phyloP scores from a whole-genome alignment of 2,113 vertebrate genomes.

The Benitochromis conjunctus region DNA sequence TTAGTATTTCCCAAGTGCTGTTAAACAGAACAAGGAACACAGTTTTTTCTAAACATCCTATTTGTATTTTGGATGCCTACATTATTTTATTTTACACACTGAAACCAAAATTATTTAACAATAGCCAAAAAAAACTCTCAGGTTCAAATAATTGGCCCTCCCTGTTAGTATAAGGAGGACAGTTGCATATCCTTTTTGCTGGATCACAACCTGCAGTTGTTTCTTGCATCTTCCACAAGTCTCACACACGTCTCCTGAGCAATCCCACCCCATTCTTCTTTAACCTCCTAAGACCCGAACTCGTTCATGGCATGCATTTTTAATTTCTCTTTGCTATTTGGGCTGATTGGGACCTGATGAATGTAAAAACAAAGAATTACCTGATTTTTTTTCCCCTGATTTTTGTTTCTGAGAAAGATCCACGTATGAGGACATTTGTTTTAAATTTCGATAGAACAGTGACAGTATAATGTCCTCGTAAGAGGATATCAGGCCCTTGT shows the following conservation, averaged over 20 bases:
- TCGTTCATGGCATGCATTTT: too few species aligned
- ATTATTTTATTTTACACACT: neutral
- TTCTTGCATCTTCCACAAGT: neutral
- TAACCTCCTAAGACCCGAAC: too few species aligned
- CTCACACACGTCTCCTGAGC: neutral
- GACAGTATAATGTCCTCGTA: too few species aligned
- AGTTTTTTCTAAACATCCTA: neutral
- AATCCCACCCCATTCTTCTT: neutral
- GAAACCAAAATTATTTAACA: neutral
- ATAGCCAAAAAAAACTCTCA: neutral
- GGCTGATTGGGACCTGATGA: too few species aligned
- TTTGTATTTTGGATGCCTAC: neutral
- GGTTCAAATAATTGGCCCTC: neutral
- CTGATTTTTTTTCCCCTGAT: too few species aligned
- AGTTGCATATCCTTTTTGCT: neutral
- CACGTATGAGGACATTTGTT: too few species aligned
- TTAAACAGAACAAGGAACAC: neutral
- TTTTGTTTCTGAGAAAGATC: too few species aligned
- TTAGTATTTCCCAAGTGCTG: neutral
- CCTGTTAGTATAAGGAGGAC: neutral
- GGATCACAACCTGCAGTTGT: neutral
- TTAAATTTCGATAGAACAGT: too few species aligned
- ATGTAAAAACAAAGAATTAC: too few species aligned
- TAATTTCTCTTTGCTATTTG: too few species aligned
- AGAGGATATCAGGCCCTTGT: too few species aligned